A percentile compares a stretch with the other conserved stretches of the same genome.
phyloP scores from a whole-genome alignment of 2,797 vertebrate genomes.

The Sebastes hopkinsi region DNA sequence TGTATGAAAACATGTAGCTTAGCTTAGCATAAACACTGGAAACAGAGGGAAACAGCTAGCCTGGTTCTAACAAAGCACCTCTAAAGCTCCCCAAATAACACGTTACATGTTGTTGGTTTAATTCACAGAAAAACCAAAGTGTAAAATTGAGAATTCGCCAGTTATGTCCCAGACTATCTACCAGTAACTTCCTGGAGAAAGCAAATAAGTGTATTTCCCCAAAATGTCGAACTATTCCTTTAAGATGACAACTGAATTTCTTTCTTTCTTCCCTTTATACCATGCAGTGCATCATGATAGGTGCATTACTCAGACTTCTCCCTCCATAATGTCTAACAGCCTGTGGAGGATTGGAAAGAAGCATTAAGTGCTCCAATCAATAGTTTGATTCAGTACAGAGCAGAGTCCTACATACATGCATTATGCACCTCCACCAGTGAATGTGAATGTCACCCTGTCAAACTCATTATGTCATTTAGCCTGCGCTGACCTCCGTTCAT shows the following conservation, averaged over 20 bases:
- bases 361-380: slow-evolving; percentile 46
- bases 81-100: too few relatives aligned
- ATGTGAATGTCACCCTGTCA: slow-evolving; percentile 52
- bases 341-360: slow-evolving; percentile 39
- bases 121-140: neutral
- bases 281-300: neutral
- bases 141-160: too few relatives aligned
- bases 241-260: neutral
- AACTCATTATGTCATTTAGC: slow-evolving; percentile 37
- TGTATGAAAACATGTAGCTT: neutral
- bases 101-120: too few relatives aligned
- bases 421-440: slow-evolving; percentile 53
- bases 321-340: slow-evolving; percentile 21
- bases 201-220: neutral
- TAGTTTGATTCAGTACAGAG: slow-evolving; percentile 39
- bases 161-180: neutral
- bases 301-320: slow-evolving; percentile 39
- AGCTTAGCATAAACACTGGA: neutral
- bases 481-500: slow-evolving; percentile 17
- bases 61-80: too few relatives aligned
- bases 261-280: neutral
- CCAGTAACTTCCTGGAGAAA: neutral
- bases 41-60: neutral
- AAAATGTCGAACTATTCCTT: neutral
- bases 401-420: slow-evolving; percentile 46